Conservation (phyloP, 2,888 invertebrate genomes). For the Prionchulus punctatus region DNA sequence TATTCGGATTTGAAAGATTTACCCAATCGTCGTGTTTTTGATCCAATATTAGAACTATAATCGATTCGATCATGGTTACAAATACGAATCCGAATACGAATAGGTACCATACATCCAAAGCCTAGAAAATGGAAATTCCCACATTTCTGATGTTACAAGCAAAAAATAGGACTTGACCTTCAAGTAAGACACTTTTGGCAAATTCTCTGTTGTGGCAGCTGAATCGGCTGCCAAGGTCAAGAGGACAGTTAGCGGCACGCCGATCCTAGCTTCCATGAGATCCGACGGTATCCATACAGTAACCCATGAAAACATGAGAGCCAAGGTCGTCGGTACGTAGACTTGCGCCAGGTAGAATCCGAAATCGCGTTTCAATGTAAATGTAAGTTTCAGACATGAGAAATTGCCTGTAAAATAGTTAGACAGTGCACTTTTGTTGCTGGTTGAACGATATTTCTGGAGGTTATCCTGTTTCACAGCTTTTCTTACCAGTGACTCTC, state of each 20-base stretch:
- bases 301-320: slow-evolving; percentile 31
- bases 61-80: slow-evolving; percentile 28
- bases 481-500: slow-evolving; percentile 22
- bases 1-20: too few relatives aligned
- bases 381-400: slow-evolving; percentile 25
- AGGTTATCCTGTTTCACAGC: too few relatives aligned
- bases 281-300: slow-evolving; percentile 31
- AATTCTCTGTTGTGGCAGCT: slow-evolving; percentile 28
- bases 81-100: slow-evolving; percentile 31
- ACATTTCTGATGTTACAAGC: too few relatives aligned
- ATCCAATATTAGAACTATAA: slow-evolving; percentile 30
- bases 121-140: slow-evolving; percentile 21
- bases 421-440: too few relatives aligned
- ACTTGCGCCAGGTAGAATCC: slow-evolving; percentile 30
- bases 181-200: slow-evolving; percentile 30
- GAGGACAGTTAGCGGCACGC: slow-evolving; percentile 30
- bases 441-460: too few relatives aligned
- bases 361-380: slow-evolving; percentile 26
- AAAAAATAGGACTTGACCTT: slow-evolving; percentile 20
- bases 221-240: slow-evolving; percentile 29
- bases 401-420: slow-evolving; percentile 20
- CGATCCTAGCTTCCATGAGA: slow-evolving; percentile 31
- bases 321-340: slow-evolving; percentile 29
- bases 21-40: too few relatives aligned
- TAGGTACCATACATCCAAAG: slow-evolving; percentile 31